Evolutionary conservation across 1,140 invertebrate species (phyloP).

Genomic region (Drosophila quadrilineata): DNA sequence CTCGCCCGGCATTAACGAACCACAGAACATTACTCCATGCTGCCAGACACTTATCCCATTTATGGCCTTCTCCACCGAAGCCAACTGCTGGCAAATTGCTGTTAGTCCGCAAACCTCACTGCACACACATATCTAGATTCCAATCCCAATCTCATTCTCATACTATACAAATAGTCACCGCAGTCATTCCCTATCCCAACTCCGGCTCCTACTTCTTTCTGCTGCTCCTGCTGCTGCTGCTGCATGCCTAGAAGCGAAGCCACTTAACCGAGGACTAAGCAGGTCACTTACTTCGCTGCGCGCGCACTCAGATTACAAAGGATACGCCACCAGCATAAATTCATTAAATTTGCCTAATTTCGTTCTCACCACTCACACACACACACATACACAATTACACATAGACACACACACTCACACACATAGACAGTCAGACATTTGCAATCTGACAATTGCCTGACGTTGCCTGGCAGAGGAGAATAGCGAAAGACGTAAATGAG

Average conservation of each 20-base stretch:
- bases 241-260: slow-evolving; percentile 36
- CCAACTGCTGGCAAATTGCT: slow-evolving; percentile 51
- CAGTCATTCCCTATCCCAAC: no score
- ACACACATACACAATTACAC: slow-evolving; percentile 25
- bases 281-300: slow-evolving; percentile 66
- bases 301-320: slow-evolving; percentile 70
- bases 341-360: slow-evolving; percentile 80
- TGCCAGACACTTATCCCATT: slow-evolving; percentile 36
- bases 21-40: slow-evolving; percentile 19
- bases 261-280: slow-evolving; percentile 66
- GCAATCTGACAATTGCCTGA: slow-evolving; percentile 43
- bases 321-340: slow-evolving; percentile 78
- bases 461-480: slow-evolving; percentile 4
- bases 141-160: slow-evolving; percentile 1
- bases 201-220: not conserved
- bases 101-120: slow-evolving; percentile 41
- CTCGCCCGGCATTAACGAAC: slow-evolving; percentile 36
- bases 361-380: slow-evolving; percentile 53
- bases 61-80: slow-evolving; percentile 15
- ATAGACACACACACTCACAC: slow-evolving; percentile 10
- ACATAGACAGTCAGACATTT: slow-evolving; percentile 6
- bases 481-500: slow-evolving; percentile 34
- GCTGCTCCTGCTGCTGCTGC: no score
- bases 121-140: slow-evolving; percentile 23
- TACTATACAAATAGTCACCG: no score